Conservation (phyloP, 2,888 invertebrate species). For the Dicyrtoma fusca region DNA sequence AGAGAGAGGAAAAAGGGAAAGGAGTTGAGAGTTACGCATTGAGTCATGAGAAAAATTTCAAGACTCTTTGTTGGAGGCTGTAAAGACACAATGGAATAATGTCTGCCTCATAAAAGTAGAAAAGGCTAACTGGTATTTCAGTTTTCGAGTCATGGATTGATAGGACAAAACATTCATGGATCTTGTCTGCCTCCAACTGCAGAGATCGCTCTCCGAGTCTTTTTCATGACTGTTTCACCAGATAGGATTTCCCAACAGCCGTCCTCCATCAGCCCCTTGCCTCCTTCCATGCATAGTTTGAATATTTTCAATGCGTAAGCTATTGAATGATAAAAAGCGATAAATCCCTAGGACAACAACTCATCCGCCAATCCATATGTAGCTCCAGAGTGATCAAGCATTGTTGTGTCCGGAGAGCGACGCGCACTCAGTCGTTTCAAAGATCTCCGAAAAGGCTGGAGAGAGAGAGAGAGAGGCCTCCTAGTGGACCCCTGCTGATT, state of each 20-base stretch:
- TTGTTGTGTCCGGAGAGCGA: background rate
- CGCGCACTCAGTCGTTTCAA: background rate
- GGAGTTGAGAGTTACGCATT: conserved; percentile 1
- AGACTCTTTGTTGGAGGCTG: conserved; percentile 15
- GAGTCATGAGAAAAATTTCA: conserved; percentile 29
- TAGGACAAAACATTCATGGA: too few species aligned
- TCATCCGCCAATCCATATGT: too few species aligned
- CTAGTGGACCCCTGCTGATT: conserved; percentile 42
- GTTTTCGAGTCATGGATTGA: too few species aligned
- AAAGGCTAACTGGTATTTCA: conserved; percentile 17
- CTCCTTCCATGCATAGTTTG: too few species aligned
- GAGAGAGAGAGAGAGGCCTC: conserved; percentile 14
- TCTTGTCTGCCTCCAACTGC: too few species aligned
- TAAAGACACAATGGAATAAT: conserved; percentile 24
- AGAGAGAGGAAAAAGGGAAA: conserved; percentile 3
- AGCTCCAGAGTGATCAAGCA: background rate
- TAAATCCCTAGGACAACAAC: too few species aligned
- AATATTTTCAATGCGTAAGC: too few species aligned
- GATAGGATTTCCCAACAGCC: too few species aligned
- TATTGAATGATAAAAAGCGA: too few species aligned
- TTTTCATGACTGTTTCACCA: too few species aligned
- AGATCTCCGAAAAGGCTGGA: conserved; percentile 8
- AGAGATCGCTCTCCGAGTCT: too few species aligned
- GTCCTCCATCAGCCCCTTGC: too few species aligned
- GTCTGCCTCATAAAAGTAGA: conserved; percentile 18